Evolutionary conservation across 2,113 vertebrate genomes (phyloP), one percentile per base, ranked within the genome.

Genomic region (Corythaeola cristata): DNA sequence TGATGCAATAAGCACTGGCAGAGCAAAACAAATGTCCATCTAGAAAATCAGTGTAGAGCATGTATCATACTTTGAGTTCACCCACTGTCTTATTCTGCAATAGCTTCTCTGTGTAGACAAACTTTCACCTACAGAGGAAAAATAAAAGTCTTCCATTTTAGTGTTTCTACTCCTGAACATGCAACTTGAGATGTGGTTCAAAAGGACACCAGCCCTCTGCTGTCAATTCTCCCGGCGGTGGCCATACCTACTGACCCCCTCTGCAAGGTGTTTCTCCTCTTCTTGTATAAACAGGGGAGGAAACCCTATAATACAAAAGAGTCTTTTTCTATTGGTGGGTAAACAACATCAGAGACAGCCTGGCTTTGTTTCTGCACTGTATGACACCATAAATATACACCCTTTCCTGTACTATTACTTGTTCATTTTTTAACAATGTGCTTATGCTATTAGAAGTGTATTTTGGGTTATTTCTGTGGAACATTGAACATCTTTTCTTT

Each of bases 401-500:
- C 67, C 53, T 88, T 85, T 91, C 81, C 87, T 73, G n/a, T 17
- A 58, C 66, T 58, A 33, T 76, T 67, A 52, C 75, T 92, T 73
- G 30, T 26, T 92, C 89, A 47, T 60, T 89, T 95, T 92, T 91
- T 78, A 94, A 89, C 89, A 82, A 35, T 11, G 50, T 93, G 81
- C 58, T 83, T 76, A 55, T 89, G 84, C 74, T 94, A 74, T 93
- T 81, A 80, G 81, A 95, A 85, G 74, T 80, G 71, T 68, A 74
- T 93, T 96, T 96, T 75, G 72, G 84, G 93, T 91, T 94, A 85
- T 97, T 96, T 88, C 85, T 62, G 8, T 6, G 33, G 45, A 95
- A 60, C 16, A 18, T 88, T 88, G 89, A 59, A 27, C 33, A 63
- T 95, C 78, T 96, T 97, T 96, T 59, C 74, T 94, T 95, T 55